Evolutionary conservation across 35 echinoderm and acorn worm genomes (phyloP).

Genomic region (Acanthaster planci): DNA sequence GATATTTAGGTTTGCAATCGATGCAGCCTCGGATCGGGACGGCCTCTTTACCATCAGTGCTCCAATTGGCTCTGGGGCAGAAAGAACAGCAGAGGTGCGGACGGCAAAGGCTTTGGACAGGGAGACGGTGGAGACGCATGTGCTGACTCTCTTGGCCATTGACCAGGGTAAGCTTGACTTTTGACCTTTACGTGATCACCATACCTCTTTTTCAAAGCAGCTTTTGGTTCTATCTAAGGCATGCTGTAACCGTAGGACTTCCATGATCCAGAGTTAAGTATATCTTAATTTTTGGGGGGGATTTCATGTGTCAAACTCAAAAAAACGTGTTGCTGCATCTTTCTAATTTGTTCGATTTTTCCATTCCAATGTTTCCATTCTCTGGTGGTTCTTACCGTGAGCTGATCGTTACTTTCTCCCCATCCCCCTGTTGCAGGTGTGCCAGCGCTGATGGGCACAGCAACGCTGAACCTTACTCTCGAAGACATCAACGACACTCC

Average conservation of each 20-base stretch:
- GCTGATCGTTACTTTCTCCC: no score
- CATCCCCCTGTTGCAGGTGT: slow-evolving; percentile 25
- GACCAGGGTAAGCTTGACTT: slow-evolving; percentile 60
- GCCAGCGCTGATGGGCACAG: slow-evolving; percentile 48
- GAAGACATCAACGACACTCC: slow-evolving; percentile 53
- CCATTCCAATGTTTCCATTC: no score
- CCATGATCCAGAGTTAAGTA: no score
- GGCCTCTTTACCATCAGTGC: slow-evolving; percentile 59
- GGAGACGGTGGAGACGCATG: slow-evolving; percentile 58
- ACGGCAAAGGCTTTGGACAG: slow-evolving; percentile 56
- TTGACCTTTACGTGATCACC: no score
- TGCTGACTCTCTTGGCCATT: slow-evolving; percentile 57
- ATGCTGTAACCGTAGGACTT: no score
- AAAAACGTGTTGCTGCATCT: no score
- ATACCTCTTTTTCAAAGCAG: no score
- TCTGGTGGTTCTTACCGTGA: no score
- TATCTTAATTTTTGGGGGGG: no score
- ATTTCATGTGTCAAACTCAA: no score
- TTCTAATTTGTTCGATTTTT: no score
- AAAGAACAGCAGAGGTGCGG: slow-evolving; percentile 1
- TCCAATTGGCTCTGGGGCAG: neutral
- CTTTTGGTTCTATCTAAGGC: no score
- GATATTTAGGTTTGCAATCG: slow-evolving; percentile 80
- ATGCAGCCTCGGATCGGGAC: slow-evolving; percentile 65
- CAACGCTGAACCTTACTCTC: slow-evolving; percentile 42